A percentile compares a stretch with the other conserved stretches of the same genome.
phyloP scores from a whole-genome alignment of 2,113 vertebrate genomes.

The Hystrix cristata region DNA sequence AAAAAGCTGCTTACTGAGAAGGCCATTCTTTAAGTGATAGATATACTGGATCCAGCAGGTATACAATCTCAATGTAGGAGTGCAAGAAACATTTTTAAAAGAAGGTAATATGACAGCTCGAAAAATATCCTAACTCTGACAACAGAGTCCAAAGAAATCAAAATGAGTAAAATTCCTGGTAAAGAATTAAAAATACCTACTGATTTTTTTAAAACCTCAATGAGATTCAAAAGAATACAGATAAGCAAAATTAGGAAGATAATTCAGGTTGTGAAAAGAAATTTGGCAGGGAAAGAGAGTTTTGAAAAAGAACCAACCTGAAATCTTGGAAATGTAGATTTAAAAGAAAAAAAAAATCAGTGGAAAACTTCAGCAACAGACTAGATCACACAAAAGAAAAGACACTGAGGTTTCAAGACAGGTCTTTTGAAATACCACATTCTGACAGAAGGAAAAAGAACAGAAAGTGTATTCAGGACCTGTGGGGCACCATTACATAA shows the following conservation, averaged over 20 bases:
- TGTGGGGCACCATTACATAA: not conserved
- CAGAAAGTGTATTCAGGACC: not conserved
- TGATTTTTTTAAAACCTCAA: not conserved
- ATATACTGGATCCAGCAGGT: not conserved
- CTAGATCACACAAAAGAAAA: not conserved
- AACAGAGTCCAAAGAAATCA: not conserved
- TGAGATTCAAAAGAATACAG: not conserved
- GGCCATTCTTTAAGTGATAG: not conserved
- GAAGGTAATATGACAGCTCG: not conserved
- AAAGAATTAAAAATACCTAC: not conserved
- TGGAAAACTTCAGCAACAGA: not conserved
- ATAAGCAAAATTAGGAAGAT: not conserved
- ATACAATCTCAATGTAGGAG: not conserved
- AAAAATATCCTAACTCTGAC: not conserved
- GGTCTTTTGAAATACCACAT: not conserved
- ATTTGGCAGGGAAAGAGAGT: not conserved
- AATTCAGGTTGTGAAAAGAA: not conserved
- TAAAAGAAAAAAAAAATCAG: not conserved
- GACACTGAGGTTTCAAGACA: not conserved
- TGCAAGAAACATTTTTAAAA: not conserved
- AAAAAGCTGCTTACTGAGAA: not conserved
- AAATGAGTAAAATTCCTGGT: not conserved
- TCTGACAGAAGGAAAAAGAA: not conserved
- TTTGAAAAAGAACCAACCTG: not conserved
- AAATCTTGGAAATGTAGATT: not conserved